Evolutionary conservation across 2,113 vertebrate genomes (phyloP).

Genomic region (Leptobrachium leishanense): DNA sequence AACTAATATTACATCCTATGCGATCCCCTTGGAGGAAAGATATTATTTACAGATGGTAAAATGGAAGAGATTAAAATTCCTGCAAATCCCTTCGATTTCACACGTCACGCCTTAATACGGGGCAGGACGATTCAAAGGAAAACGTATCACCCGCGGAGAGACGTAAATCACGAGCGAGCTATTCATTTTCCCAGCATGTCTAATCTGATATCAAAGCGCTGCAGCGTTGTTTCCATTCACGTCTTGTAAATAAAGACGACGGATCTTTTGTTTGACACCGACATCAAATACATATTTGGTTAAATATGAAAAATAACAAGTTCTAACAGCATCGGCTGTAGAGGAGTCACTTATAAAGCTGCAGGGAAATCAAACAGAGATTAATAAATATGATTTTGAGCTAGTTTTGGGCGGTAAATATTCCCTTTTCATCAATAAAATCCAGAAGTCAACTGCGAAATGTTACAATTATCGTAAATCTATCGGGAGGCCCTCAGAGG

Average conservation of each 20-base stretch:
- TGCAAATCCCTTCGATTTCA: slow-evolving; percentile 21
- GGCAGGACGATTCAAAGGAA: background rate
- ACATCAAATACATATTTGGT: background rate
- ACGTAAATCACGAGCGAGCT: slow-evolving; percentile 7
- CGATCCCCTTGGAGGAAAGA: slow-evolving; percentile 10
- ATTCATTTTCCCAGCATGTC: background rate
- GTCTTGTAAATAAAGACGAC: slow-evolving; percentile 19
- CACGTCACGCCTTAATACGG: slow-evolving; percentile 1
- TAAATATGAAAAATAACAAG: background rate
- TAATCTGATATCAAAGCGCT: slow-evolving; percentile 12
- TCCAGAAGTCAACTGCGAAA: background rate
- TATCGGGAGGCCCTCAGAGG: background rate
- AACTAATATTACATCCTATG: slow-evolving; percentile 39
- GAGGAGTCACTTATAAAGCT: background rate
- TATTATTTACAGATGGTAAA: slow-evolving; percentile 38
- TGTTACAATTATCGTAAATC: slow-evolving; percentile 22
- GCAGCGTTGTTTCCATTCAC: background rate
- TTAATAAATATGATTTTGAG: background rate
- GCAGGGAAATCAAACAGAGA: background rate
- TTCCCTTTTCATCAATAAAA: background rate
- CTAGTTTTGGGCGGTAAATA: background rate
- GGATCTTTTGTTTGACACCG: slow-evolving; percentile 18
- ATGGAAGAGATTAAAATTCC: slow-evolving; percentile 17
- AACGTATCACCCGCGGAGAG: background rate
- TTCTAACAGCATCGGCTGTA: background rate